Evolutionary conservation across 1,140 invertebrate genomes (phyloP), one percentile per base, ranked within the genome.

Genomic region (Colletes gigas): DNA sequence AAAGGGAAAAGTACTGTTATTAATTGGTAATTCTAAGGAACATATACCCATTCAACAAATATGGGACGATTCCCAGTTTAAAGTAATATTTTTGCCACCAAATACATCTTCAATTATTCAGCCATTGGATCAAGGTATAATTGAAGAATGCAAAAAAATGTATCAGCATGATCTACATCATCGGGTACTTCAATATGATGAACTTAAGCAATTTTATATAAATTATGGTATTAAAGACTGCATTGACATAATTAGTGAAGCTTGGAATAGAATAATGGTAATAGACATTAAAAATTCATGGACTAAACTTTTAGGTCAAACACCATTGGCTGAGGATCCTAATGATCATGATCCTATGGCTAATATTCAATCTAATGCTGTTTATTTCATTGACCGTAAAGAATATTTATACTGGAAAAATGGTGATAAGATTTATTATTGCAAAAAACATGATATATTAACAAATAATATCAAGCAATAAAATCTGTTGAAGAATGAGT

Each of bases 141-240:
- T 69, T n/a, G 15, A 21, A 0, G 55, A 69, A 17, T 69, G 67
- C 19, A 69, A 69, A 57, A 17, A 41, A 39, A 4, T 54, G 6
- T 69, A 57, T n/a, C 15, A 47, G 17, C 9, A 68, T 21, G 9
- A 19, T 1, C 21, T 67, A 67, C n/a, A 50, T 0, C 17, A 4
- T 12, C 41, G 17, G 12, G 65, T n/a, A 19, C 17, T 67, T 3
- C 14, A 67, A 52, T 52, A 50, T 50, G 44, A n/a, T n/a, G 30
- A 52, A 1, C 12, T 70, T 10, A 4, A 3, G 9, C 21, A 57
- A 5, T 70, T 70, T 30, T 70, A 70, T 17, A 7, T 8, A 5
- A 21, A 70, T 41, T 70, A 70, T 17, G 52, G 55, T 3, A 15
- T 70, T 8, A 70, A 70, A 21, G 68, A 70, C n/a, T 70, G 52